Base-by-base conservation (phyloP, 1,140 invertebrate genomes). In the Dreissena rostriformis region DNA sequence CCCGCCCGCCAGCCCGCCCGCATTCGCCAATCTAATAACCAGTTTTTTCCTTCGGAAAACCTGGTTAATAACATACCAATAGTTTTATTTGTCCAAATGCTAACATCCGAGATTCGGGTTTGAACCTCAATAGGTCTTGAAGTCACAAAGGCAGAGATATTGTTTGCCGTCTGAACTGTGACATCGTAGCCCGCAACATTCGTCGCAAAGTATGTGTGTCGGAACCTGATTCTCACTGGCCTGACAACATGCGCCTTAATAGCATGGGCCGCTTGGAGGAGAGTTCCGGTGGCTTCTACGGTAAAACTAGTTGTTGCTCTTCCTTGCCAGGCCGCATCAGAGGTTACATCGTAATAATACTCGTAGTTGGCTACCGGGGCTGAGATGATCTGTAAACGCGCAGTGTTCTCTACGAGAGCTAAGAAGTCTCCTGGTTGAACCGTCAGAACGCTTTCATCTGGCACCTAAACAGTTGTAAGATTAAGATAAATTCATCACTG, bases 391-490 rank as follows among this genome's bases (percentile, higher is more conserved):
- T 79, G 29, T 10, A 87, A 70, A 55, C 10, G 0, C n/a, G 65
- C 75, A 22, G 55, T 70, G 8, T 65, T 71, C 72, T 87, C 86
- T 22, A 80, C 80, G 6, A 87, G 61, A 66, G 86, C 86, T 11
- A 87, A 61, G 22, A 87, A 72, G 63, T 87, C 86, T 63, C 83
- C 86, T 6, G 72, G n/a, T 28, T 80, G 65, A 15, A 87, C 81
- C 28, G 72, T 26, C 26, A 87, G 51, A 19, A 82, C 10, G 22
- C 84, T 77, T 22, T 11, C 26, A 65, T 84, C 83, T 57, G 84
- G 86, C 28, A 87, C 65, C 53, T 84, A 39, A 5, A 39, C 4
- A 39, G 2, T 39, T 39, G 39, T 39, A 39, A 39, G n/a, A n/a
- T 28, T 24, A 22, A n/a, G 39, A 39, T 39, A 39, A 39, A 39